Base-by-base conservation (phyloP, 2,113 vertebrate genomes). In the Alethe diademata region DNA sequence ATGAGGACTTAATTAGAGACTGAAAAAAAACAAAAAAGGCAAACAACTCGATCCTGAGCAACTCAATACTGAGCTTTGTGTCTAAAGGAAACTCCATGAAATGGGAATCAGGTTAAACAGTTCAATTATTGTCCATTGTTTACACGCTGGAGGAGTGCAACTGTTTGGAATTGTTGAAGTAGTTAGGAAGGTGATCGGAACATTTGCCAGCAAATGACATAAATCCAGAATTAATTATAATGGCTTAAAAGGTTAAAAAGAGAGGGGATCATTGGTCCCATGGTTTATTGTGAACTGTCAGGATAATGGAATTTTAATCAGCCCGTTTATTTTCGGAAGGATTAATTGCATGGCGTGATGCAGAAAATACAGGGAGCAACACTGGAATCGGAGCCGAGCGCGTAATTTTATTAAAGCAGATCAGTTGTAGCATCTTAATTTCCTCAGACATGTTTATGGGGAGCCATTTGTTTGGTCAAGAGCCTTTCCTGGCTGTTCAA, bases 211-310 rank as follows among this genome's bases (percentile, higher is more conserved):
- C 97, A 96, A 97, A 97, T 97, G 97, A 97, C 97, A 97, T 98
- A 98, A 98, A 98, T 97, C 95, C 94, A 98, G 95, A 97, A 98
- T 98, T 97, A 97, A 98, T 98, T 98, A 96, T 97, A 94, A 95
- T 25, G 74, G 92, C 92, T 97, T 96, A 96, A 97, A 90, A 89
- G 84, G 97, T 94, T 95, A 96, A 95, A 97, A 95, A 96, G 92
- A 96, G 97, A 97, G 83, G 88, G 71, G 76, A 89, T 96, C 83
- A 33, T 91, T 95, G 95, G 92, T 88, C 90, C 95, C 50, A 24
- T 26, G 95, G 94, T 98, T 98, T 98, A 96, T 97, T 97, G 97
- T 96, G 96, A 98, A 92, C 96, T 96, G 97, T 97, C 89, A 91
- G 96, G 93, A 97, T 97, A 98, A 98, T 98, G 97, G 98, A 98